Conservation (phyloP, 2,797 vertebrate genomes). For the Acanthurus lineatus region DNA sequence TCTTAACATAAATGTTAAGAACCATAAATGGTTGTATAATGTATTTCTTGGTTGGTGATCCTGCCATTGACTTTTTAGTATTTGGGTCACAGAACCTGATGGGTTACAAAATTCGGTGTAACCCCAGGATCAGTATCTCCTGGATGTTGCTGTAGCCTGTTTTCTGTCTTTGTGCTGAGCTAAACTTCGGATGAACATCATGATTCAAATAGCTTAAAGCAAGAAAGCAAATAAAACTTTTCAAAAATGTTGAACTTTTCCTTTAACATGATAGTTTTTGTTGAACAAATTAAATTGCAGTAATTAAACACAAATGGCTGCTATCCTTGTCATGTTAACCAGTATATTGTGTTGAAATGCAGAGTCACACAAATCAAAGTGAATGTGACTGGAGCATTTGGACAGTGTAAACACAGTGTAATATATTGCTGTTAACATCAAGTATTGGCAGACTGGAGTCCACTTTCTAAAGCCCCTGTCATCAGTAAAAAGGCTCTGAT, state of each 20-base stretch:
- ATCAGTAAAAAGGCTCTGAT: background rate
- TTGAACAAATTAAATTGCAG: background rate
- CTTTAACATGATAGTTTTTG: background rate
- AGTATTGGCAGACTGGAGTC: background rate
- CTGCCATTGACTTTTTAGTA: too few relatives aligned
- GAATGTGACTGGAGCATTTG: background rate
- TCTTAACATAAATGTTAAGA: too few relatives aligned
- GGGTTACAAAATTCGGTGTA: too few relatives aligned
- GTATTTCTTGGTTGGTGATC: too few relatives aligned
- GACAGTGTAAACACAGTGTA: background rate
- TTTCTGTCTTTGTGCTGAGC: too few relatives aligned
- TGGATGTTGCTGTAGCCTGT: too few relatives aligned
- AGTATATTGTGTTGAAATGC: background rate
- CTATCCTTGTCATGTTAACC: background rate
- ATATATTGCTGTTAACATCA: slow-evolving; percentile 1
- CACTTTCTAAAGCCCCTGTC: background rate
- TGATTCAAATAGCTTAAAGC: background rate
- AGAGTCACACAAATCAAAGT: background rate
- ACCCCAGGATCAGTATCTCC: too few relatives aligned
- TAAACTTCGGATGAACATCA: too few relatives aligned
- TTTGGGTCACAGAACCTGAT: too few relatives aligned
- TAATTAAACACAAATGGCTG: background rate
- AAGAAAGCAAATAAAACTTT: background rate
- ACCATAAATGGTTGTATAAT: too few relatives aligned
- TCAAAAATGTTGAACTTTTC: background rate